Conservation (phyloP, 2,113 vertebrate species). For the Galbula dea region DNA sequence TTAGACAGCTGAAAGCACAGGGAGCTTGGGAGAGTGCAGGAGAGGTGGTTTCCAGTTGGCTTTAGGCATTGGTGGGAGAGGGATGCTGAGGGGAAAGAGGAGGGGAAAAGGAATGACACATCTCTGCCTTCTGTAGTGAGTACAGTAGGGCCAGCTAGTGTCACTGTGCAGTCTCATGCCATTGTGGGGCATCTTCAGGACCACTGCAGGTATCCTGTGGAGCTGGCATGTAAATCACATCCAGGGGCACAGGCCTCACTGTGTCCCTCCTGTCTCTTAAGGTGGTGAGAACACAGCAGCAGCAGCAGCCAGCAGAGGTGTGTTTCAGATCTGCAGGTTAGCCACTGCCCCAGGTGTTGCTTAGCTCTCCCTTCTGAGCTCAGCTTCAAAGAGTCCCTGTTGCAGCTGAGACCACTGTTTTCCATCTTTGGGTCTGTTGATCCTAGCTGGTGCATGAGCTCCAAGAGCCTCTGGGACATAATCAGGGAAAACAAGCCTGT, state of each 20-base stretch:
- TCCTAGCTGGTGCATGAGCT: background rate
- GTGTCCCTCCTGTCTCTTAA: background rate
- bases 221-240: background rate
- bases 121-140: background rate
- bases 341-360: background rate
- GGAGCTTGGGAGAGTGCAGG: background rate
- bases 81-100: background rate
- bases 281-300: background rate
- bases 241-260: background rate
- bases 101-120: background rate
- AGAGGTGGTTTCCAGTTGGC: background rate
- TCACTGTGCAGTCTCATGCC: fast-evolving
- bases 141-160: background rate
- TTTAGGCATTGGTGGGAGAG: background rate
- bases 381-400: background rate
- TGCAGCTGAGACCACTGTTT: background rate
- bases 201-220: background rate
- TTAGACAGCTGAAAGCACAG: background rate
- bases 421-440: background rate
- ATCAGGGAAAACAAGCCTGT: background rate
- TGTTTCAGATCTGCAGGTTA: background rate
- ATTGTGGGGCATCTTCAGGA: fast-evolving
- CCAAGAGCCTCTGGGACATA: background rate
- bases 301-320: background rate
- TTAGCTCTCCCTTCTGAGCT: background rate